These are phyloP conservation scores for Chionis minor DNA, from an alignment of 2,113 vertebrate genomes.

Conservation along the genomic window DNA sequence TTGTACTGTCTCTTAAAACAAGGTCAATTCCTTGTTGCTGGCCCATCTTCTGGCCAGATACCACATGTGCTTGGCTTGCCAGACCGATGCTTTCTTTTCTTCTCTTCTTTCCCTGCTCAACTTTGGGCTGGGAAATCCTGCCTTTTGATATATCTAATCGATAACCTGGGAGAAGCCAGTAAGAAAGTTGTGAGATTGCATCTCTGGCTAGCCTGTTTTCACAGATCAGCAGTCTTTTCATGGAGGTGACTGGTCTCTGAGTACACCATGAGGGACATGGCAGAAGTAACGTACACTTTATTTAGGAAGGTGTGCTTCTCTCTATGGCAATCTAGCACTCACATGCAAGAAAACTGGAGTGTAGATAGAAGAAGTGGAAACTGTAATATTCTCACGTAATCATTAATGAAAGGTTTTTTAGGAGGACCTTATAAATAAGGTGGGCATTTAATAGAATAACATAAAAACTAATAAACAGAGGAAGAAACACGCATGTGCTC, in stretches of 20 bases:
- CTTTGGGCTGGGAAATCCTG: not conserved
- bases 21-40: not conserved
- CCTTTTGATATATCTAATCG: not conserved
- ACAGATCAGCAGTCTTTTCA: not conserved
- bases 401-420: not conserved
- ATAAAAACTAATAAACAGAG: not conserved
- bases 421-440: not conserved
- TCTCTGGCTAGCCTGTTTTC: not conserved
- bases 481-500: accelerated
- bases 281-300: not conserved
- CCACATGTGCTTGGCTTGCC: not conserved
- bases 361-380: not conserved
- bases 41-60: not conserved
- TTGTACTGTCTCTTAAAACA: not conserved
- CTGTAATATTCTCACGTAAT: not conserved
- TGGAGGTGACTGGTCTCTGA: not conserved
- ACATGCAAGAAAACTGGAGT: not conserved
- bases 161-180: not conserved
- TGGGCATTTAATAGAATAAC: not conserved
- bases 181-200: not conserved
- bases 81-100: not conserved
- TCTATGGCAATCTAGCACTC: not conserved
- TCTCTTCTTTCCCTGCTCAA: not conserved
- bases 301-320: not conserved
- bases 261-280: not conserved